These are phyloP conservation scores for Bacillus rossius DNA, from an alignment of 1,140 invertebrate species.

Conservation along the genomic window DNA sequence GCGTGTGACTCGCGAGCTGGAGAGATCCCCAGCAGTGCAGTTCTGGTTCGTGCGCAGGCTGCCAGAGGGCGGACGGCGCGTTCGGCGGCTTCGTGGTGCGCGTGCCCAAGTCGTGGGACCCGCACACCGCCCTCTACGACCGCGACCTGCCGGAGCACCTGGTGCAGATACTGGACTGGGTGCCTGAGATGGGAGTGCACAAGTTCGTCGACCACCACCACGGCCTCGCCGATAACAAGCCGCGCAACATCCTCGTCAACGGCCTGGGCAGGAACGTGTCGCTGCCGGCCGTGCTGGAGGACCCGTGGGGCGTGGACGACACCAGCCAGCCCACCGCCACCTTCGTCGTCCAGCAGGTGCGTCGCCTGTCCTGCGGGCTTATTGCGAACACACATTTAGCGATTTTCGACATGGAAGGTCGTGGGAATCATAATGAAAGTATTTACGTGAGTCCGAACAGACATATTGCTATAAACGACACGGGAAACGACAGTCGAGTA, in stretches of 20 bases:
- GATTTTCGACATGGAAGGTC: too few species aligned
- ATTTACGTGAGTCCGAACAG: too few species aligned
- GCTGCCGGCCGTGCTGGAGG: constrained; percentile 33
- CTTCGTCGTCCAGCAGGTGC: constrained; percentile 55
- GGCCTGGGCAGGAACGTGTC: constrained; percentile 58
- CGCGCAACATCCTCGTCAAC: constrained; percentile 70
- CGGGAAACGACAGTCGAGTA: too few species aligned
- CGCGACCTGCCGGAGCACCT: constrained; percentile 63
- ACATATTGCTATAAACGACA: too few species aligned
- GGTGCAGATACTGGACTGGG: constrained; percentile 62
- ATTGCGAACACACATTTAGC: too few species aligned
- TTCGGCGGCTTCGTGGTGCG: constrained; percentile 71
- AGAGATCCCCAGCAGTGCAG: too few species aligned
- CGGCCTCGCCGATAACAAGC: constrained; percentile 70
- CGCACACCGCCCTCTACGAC: constrained; percentile 58
- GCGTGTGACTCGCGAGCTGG: too few species aligned
- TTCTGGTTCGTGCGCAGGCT: constrained; percentile 44
- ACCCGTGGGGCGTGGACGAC: constrained; percentile 31
- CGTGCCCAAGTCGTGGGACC: constrained; percentile 49
- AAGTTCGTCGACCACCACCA: constrained; percentile 76
- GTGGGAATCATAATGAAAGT: too few species aligned
- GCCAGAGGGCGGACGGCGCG: constrained; percentile 75
- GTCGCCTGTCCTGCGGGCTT: too few species aligned
- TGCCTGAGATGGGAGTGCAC: constrained; percentile 57
- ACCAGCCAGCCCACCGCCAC: constrained; percentile 42